Base-by-base conservation (phyloP, 1,140 invertebrate species). In the Euwallacea fornicatus region DNA sequence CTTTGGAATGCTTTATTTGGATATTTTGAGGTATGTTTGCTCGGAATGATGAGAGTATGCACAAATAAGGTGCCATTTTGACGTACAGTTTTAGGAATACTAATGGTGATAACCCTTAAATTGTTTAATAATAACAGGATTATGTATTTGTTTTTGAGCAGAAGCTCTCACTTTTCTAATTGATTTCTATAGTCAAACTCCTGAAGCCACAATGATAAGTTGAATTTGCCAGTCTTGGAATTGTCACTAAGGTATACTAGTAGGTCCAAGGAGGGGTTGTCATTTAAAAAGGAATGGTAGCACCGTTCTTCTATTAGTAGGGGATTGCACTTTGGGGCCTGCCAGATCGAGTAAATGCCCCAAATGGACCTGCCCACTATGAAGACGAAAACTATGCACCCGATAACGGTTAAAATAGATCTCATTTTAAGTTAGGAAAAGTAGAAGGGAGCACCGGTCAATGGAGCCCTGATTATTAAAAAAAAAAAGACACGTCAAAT, bases 221-320 rank as follows among this genome's bases (percentile, higher is more conserved):
- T 58, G 56, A 72, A 73, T 43, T 78, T 74, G 46, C 73, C 74
- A 42, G 74, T 74, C 69, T 69, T 76, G 7, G 75, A 77, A 62
- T 77, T 80, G 72, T 80, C 79, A 58, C 74, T 76, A 11, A 78
- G 33, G 54, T 77, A 81, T 54, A 81, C 74, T 13, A 76, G 65
- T 46, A 80, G 69, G 69, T 81, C 80, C 50, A 81, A 73, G 55
- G 77, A 70, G 10, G 80, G 80, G 54, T 80, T 77, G 33, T 71
- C 66, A 68, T 81, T 80, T 56, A 81, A 72, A 71, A 76, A 79
- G 0, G 79, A 81, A 46, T 74, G 74, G 50, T 77, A 81, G 69
- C 80, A 81, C 4, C 73, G 62, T 9, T 79, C 78, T 6, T 72
- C 71, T 33, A 60, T 21, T 42, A 16, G 11, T 33, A 59, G 33